Evolutionary conservation across 2,888 invertebrate species (phyloP), one percentile per base, ranked within the genome.

Genomic region (Carcina quercana): DNA sequence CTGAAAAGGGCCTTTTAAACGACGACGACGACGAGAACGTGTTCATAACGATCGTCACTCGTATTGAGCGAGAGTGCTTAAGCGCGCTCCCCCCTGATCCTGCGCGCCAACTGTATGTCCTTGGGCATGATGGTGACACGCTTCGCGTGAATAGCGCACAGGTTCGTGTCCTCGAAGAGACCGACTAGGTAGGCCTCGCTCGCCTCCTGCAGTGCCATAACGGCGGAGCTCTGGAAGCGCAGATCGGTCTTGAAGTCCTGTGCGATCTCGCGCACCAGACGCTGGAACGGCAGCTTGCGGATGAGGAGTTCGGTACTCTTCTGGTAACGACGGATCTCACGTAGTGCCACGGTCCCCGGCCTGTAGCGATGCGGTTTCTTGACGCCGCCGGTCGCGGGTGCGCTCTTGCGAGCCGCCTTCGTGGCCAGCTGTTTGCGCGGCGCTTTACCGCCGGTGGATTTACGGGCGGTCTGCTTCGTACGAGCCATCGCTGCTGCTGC

Each of bases 41-140:
- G n/a, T 24, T 24, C n/a, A 8, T 26, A 26, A 26, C 10, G 30
- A 43, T 47, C 12, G 22, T 10, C 2, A 5, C 10, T 5, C 22
- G 22, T 10, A 11, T 10, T 2, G 22, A 7, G 22, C 26, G 14
- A 45, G 34, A 44, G 61, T 59, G 59, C 56, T 91, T 94, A 95
- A 87, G 94, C 94, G 80, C 96, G 91, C 86, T 96, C 96, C 53
- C 97, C 96, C 68, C 97, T 93, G 84, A 97, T 97, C 87, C 97
- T 91, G 71, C 96, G 91, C 40, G 97, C 97, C 74, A 97, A 87
- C 82, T 96, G 96, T 64, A 97, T 97, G 73, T 97, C 97, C 85
- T 97, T 97, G 55, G 97, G 97, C 96, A 97, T 97, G 82, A 97
- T 97, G 47, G 97, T 97, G 35, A 97, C 97, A 61, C 97, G 91